These are phyloP conservation scores for Laticauda colubrina DNA, from an alignment of 2,113 vertebrate genomes.

Conservation along the genomic window DNA sequence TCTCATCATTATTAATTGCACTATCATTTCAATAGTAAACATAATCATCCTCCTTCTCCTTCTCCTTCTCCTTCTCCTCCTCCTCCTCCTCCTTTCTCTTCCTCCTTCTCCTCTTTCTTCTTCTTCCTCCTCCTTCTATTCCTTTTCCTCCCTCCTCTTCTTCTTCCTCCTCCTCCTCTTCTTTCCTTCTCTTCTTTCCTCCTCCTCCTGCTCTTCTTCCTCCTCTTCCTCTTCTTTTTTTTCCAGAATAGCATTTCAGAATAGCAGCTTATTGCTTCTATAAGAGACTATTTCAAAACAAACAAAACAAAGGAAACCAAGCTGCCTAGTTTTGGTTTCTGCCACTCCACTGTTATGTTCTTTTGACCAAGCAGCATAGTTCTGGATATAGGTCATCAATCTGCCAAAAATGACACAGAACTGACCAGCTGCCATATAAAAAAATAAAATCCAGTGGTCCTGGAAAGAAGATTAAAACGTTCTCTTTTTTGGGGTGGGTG, in stretches of 20 bases:
- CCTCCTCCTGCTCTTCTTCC: no score
- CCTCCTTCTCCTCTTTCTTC: no score
- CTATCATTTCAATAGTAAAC: not conserved
- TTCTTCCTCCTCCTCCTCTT: not conserved
- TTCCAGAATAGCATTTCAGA: not conserved
- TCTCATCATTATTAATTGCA: not conserved
- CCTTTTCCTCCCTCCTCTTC: no score
- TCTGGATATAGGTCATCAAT: slow-evolving; percentile 5
- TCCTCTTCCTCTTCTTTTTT: no score
- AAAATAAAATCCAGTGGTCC: not conserved
- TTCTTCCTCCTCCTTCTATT: no score
- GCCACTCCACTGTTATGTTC: not conserved
- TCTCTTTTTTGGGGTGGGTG: not conserved
- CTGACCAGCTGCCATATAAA: slow-evolving; percentile 12
- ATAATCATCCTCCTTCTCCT: no score
- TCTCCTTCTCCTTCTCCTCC: no score
- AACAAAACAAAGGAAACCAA: not conserved
- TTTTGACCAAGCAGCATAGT: slow-evolving; percentile 11
- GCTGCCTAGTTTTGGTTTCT: not conserved
- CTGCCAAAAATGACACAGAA: slow-evolving; percentile 11
- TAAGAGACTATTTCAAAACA: not conserved
- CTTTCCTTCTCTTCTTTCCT: no score
- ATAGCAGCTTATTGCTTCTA: not conserved
- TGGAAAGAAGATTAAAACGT: slow-evolving; percentile 18
- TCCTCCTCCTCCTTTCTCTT: not conserved